phyloP scores from a whole-genome alignment of 2,888 invertebrate species.

The Aphidius colemani region DNA sequence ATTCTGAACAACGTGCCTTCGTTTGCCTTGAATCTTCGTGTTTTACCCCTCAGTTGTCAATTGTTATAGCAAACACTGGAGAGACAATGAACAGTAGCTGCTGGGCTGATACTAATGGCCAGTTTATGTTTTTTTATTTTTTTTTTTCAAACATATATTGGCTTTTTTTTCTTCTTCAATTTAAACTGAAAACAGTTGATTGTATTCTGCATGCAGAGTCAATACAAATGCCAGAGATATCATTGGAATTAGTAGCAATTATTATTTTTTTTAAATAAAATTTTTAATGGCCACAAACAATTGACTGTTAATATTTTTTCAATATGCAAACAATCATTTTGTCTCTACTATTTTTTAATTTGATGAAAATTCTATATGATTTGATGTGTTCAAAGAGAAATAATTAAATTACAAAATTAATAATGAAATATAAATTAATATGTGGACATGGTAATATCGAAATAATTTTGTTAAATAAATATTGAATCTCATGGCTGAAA shows the following conservation, averaged over 20 bases:
- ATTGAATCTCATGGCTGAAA: not conserved
- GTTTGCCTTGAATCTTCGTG: constrained; percentile 18
- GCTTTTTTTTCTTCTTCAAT: constrained; percentile 18
- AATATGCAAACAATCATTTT: too few relatives aligned
- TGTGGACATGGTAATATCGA: not conserved
- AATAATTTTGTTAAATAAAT: not conserved
- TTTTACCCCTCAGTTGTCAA: constrained; percentile 45
- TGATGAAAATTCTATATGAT: too few relatives aligned
- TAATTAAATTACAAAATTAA: too few relatives aligned
- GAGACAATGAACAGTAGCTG: constrained; percentile 59
- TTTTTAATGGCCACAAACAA: too few relatives aligned
- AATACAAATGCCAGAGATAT: too few relatives aligned
- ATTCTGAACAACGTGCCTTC: constrained; percentile 35
- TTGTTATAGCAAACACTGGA: constrained; percentile 50
- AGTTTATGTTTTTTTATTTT: constrained; percentile 47
- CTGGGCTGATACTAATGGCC: constrained; percentile 54
- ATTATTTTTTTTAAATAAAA: too few relatives aligned
- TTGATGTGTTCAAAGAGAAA: too few relatives aligned
- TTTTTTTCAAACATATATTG: constrained; percentile 11
- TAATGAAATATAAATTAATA: too few relatives aligned
- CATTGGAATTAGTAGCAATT: not conserved
- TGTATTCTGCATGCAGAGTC: too few relatives aligned
- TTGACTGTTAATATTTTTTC: too few relatives aligned
- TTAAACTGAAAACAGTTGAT: not conserved
- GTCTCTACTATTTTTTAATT: too few relatives aligned